Percentiles rank a stretch among this genome's conserved stretches.
phyloP scores from a whole-genome alignment of 2,888 invertebrate species.

The Dicyrtomina minuta region DNA sequence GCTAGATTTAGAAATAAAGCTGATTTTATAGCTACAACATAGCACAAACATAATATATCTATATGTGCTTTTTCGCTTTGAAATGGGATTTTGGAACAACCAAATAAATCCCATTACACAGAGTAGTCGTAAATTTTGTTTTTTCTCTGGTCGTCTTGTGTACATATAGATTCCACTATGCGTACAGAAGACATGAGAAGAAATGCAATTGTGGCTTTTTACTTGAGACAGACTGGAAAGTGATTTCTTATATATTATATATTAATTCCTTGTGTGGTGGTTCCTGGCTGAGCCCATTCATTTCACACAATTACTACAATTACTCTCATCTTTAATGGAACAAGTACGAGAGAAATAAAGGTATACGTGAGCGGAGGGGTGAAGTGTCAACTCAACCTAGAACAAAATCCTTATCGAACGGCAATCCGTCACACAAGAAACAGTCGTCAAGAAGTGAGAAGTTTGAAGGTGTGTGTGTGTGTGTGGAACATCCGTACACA shows the following conservation, averaged over 20 bases:
- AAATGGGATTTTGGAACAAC: no score
- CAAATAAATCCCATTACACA: conserved; percentile 20
- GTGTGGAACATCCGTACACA: no score
- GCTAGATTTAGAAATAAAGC: no score
- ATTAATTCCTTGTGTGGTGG: background rate
- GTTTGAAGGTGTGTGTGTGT: no score
- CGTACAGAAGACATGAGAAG: background rate
- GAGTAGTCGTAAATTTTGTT: conserved; percentile 21
- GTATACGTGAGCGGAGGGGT: conserved; percentile 6
- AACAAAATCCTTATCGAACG: conserved; percentile 27
- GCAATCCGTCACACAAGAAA: conserved; percentile 20
- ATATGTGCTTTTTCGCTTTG: no score
- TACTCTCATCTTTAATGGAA: conserved; percentile 18
- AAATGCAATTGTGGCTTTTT: background rate
- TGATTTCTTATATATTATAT: background rate
- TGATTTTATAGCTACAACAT: no score
- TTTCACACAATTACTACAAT: conserved; percentile 13
- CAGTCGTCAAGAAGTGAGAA: background rate
- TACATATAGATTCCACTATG: background rate
- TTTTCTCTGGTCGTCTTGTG: background rate
- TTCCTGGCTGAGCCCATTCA: conserved; percentile 20
- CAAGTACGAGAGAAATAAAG: conserved; percentile 2
- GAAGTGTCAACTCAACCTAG: conserved; percentile 18
- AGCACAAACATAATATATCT: no score
- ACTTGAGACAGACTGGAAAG: background rate